Conservation (phyloP, 2,888 invertebrate genomes). For the Aplocera efformata region DNA sequence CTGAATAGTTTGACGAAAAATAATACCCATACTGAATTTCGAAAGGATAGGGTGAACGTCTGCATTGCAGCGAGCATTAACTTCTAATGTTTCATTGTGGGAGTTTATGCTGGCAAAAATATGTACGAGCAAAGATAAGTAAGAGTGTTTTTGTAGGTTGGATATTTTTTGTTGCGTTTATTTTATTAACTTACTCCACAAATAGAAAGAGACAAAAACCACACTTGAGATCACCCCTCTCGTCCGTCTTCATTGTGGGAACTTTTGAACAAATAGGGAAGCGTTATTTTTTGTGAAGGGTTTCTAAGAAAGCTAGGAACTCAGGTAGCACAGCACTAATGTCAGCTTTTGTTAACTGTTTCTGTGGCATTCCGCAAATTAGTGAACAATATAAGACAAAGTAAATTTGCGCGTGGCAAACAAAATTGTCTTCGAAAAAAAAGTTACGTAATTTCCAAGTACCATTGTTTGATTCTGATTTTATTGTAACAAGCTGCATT, state of each 20-base stretch:
- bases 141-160: conserved; percentile 29
- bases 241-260: conserved; percentile 66
- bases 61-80: conserved; percentile 15
- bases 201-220: conserved; percentile 71
- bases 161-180: conserved; percentile 46
- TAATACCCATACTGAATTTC: conserved; percentile 41
- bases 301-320: conserved; percentile 58
- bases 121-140: conserved; percentile 1
- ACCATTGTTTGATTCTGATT: conserved; percentile 10
- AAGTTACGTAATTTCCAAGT: background rate
- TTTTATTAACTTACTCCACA: conserved; percentile 68
- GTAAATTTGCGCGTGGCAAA: conserved; percentile 1
- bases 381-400: conserved; percentile 22
- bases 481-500: conserved; percentile 8
- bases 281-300: conserved; percentile 53
- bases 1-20: conserved; percentile 59
- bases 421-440: background rate
- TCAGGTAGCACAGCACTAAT: conserved; percentile 64
- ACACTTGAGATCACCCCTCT: conserved; percentile 73
- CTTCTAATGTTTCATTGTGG: conserved; percentile 21
- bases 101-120: conserved; percentile 8
- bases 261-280: conserved; percentile 60
- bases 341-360: conserved; percentile 47
- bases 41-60: conserved; percentile 26
- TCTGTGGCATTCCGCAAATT: conserved; percentile 35